Conservation (phyloP, 2,113 vertebrate genomes). For the Hippopotamus amphibius region DNA sequence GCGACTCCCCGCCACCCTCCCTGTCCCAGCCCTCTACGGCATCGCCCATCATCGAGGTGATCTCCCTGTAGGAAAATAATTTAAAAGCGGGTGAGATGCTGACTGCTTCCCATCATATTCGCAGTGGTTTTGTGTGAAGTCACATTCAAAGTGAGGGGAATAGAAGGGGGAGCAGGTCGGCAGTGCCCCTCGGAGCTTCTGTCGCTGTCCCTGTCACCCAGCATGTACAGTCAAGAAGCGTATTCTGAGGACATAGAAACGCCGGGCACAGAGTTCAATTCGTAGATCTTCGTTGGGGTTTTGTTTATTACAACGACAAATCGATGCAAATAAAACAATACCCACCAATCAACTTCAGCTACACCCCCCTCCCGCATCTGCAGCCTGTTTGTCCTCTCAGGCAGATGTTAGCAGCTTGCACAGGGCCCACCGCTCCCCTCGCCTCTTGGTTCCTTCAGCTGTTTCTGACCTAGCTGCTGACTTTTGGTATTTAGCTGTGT, state of each 20-base stretch:
- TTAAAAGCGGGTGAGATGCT: neutral
- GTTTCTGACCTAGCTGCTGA: neutral
- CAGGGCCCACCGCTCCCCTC: neutral
- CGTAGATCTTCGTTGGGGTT: neutral
- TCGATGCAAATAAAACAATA: neutral
- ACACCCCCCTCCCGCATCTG: neutral
- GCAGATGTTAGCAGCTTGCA: neutral
- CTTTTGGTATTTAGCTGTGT: neutral
- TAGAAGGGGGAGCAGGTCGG: neutral
- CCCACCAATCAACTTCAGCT: neutral
- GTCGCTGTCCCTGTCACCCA: neutral
- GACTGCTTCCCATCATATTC: neutral
- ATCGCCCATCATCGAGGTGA: no score
- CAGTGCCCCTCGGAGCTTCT: neutral
- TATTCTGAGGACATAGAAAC: neutral
- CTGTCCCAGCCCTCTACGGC: no score
- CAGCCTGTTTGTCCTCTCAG: neutral
- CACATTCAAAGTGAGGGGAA: neutral
- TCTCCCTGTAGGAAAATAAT: neutral
- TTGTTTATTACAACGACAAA: neutral
- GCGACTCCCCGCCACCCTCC: no score
- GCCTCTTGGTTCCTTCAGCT: neutral
- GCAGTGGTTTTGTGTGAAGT: neutral
- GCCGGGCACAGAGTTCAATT: neutral
- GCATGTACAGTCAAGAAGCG: neutral